These are phyloP conservation scores for Elysia chlorotica DNA, from an alignment of 1,140 invertebrate species.

Conservation along the genomic window DNA sequence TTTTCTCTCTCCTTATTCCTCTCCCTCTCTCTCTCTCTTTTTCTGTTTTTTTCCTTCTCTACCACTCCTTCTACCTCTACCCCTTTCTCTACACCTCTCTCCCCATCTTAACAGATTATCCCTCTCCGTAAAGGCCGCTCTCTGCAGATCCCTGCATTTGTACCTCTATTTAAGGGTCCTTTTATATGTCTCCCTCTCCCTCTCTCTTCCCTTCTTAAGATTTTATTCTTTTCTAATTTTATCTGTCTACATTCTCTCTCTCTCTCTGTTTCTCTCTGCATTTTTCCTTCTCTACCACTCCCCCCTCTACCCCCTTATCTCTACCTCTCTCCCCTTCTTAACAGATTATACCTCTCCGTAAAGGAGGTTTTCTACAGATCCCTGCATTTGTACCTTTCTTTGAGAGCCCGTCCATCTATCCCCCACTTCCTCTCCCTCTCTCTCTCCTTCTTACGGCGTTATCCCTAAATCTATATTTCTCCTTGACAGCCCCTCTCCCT, in stretches of 20 bases:
- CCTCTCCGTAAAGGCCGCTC: constrained; percentile 49
- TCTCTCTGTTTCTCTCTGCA: not conserved
- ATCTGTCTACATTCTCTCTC: no score
- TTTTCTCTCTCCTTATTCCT: no score
- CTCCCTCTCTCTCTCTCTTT: no score
- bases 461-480: no score
- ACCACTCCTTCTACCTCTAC: no score
- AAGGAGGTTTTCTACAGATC: constrained; percentile 51
- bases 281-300: not conserved
- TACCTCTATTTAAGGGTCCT: constrained; percentile 64
- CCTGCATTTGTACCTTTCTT: constrained; percentile 61
- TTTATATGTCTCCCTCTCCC: not conserved
- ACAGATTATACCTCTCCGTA: constrained; percentile 52
- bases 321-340: no score
- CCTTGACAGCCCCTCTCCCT: no score
- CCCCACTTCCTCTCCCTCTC: not conserved
- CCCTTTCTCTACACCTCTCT: no score
- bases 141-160: constrained; percentile 57
- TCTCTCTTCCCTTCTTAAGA: no score
- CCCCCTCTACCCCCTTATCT: no score
- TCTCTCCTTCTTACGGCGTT: not conserved
- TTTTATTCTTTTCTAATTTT: no score
- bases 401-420: constrained; percentile 56
- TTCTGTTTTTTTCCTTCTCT: no score
- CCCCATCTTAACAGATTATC: constrained; percentile 50